Percentiles rank a stretch among this genome's conserved stretches.
These are phyloP conservation scores for Raillietiella orientalis DNA, from an alignment of 2,888 invertebrate species.

Conservation along the genomic window DNA sequence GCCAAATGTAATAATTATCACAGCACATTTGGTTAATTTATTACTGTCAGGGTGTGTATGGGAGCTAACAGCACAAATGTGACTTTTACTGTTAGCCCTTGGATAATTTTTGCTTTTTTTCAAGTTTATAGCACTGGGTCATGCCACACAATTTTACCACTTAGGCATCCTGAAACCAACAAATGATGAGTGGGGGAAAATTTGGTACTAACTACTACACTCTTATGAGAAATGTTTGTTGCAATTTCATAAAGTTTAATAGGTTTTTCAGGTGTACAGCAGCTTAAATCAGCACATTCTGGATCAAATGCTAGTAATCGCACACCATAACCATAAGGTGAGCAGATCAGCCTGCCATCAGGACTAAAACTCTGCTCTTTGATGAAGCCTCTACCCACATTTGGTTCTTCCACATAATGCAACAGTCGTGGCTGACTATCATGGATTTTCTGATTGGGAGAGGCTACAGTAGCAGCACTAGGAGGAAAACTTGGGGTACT, in stretches of 20 bases:
- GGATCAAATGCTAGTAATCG: constrained; percentile 46
- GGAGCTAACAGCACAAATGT: no score
- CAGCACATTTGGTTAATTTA: no score
- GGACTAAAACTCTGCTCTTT: constrained; percentile 71
- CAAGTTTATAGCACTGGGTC: constrained; percentile 26
- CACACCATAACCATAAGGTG: constrained; percentile 57
- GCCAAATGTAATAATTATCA: no score
- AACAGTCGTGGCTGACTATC: constrained; percentile 42
- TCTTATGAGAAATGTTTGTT: constrained; percentile 25
- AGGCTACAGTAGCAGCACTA: neutral
- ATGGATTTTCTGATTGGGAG: constrained; percentile 17
- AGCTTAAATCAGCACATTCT: constrained; percentile 39
- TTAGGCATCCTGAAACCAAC: constrained; percentile 62
- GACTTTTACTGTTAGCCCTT: no score
- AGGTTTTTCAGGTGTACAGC: constrained; percentile 24
- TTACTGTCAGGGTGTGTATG: no score
- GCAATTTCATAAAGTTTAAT: constrained; percentile 31
- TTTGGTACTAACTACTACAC: constrained; percentile 57
- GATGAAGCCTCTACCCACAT: constrained; percentile 62
- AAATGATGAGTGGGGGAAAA: constrained; percentile 60
- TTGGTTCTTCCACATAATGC: constrained; percentile 52
- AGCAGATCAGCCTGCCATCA: constrained; percentile 63
- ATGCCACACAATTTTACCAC: constrained; percentile 64
- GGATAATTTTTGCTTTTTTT: no score
- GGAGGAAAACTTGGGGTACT: no score